Evolutionary conservation across 1,140 invertebrate genomes (phyloP).

Genomic region (Arion vulgaris): DNA sequence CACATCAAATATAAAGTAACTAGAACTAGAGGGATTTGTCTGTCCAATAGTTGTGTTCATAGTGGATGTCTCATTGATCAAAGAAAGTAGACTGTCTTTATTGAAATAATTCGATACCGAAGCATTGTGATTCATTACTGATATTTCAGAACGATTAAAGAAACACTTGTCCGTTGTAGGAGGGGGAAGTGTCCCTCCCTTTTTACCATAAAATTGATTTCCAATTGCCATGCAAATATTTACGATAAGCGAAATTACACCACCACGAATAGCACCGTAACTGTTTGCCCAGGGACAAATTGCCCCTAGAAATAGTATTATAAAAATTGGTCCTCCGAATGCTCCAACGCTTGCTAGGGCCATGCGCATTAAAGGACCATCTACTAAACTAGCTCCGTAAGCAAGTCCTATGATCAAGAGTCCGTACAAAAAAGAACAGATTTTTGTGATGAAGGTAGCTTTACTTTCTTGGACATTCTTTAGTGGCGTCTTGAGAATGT

Average conservation of each 20-base stretch:
- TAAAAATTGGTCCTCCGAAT: conserved; percentile 63
- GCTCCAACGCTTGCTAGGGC: conserved; percentile 67
- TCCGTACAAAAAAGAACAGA: conserved; percentile 60
- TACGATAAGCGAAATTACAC: not conserved
- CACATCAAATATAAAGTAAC: too few relatives aligned
- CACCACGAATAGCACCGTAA: conserved; percentile 45
- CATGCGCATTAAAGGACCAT: conserved; percentile 71
- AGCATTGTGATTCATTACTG: too few relatives aligned
- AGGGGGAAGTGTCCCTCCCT: not conserved
- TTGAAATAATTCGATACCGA: too few relatives aligned
- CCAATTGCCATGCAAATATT: conserved; percentile 21
- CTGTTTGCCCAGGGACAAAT: too few relatives aligned
- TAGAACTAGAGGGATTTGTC: too few relatives aligned
- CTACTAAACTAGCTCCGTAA: conserved; percentile 39
- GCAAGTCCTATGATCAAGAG: conserved; percentile 44
- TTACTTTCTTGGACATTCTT: conserved; percentile 81
- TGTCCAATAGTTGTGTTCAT: too few relatives aligned
- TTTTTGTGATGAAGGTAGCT: conserved; percentile 82
- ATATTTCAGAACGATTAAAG: not conserved
- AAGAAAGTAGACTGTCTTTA: too few relatives aligned
- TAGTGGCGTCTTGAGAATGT: conserved; percentile 82
- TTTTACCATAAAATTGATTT: conserved; percentile 2
- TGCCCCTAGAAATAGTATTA: conserved; percentile 68
- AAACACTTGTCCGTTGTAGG: conserved; percentile 7
- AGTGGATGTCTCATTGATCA: too few relatives aligned